Percentiles rank a stretch among this genome's conserved stretches.
phyloP scores from a whole-genome alignment of 2,888 invertebrate species.

The Polydrusus tereticollis region DNA sequence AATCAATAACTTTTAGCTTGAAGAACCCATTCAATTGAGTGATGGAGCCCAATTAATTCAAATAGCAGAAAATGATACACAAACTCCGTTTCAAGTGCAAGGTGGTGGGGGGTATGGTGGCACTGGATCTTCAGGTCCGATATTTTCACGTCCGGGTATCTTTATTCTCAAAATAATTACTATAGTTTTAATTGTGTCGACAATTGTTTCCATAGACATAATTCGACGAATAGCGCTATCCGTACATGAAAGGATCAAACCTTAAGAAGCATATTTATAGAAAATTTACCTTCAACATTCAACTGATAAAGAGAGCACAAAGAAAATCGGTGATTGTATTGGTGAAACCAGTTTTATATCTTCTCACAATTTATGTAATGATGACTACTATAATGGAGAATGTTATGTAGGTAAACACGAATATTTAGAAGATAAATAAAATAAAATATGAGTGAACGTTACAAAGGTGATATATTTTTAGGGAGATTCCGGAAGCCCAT shows the following conservation, averaged over 20 bases:
- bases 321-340: background rate
- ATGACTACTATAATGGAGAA: background rate
- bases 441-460: too few relatives aligned
- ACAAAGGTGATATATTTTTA: background rate
- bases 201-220: too few relatives aligned
- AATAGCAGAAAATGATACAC: background rate
- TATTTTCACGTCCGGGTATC: too few relatives aligned
- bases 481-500: slow-evolving; percentile 32
- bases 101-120: too few relatives aligned
- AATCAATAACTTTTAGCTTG: background rate
- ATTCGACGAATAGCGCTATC: too few relatives aligned
- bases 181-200: too few relatives aligned
- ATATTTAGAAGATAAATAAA: too few relatives aligned
- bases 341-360: background rate
- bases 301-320: background rate
- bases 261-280: background rate
- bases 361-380: background rate
- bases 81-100: background rate
- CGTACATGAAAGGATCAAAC: too few relatives aligned
- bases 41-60: background rate
- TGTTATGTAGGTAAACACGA: background rate
- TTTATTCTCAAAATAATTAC: too few relatives aligned
- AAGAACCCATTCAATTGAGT: background rate
- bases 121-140: too few relatives aligned
- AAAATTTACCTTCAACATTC: background rate